Evolutionary conservation across 1,140 invertebrate genomes (phyloP), one percentile per base, ranked within the genome.

Genomic region (Globodera rostochiensis): DNA sequence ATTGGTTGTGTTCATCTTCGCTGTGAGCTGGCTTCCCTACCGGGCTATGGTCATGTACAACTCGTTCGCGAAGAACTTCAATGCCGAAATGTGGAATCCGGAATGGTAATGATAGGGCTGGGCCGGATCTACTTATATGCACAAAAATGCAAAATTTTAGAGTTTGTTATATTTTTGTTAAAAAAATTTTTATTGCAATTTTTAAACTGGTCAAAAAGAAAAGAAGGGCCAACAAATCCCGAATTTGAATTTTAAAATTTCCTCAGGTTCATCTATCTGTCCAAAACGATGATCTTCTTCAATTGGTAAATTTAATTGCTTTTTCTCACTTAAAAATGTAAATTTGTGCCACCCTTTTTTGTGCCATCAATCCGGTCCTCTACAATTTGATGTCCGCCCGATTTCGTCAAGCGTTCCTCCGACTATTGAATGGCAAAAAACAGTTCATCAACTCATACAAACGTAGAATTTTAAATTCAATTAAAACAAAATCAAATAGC

Each of bases 341-440:
- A 50, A 5, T 88, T 87, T 80, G 84, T 88, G 77, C 87, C 86
- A 64, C 50, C 50, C 13, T 13, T 64, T 64, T 64, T 64, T 5
- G 87, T 84, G 84, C 90, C 80, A 84, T 95, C 83, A 96, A 96
- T 90, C 95, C 95, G 0, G 92, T 96, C 69, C 93, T 96, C 6
- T 96, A 96, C 90, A 95, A 94, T 87, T 93, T 95, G 85, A 94
- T 95, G 92, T 95, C 94, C 46, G 93, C 93, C 64, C 95, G 94
- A 90, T 95, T 96, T 89, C 92, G 95, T 6, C 80, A 79, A 36
- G 88, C 88, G 47, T 89, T 89, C 60, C 71, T 57, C 11, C 78
- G 57, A 8, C 57, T 82, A 9, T 46, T 78, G 6, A 70, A 60
- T n/a, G 77, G 77, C 46, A 50, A 78, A n/a, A 78, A 78, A 13